Evolutionary conservation across 2,113 vertebrate species (phyloP).

Genomic region (Actinemys pallida): DNA sequence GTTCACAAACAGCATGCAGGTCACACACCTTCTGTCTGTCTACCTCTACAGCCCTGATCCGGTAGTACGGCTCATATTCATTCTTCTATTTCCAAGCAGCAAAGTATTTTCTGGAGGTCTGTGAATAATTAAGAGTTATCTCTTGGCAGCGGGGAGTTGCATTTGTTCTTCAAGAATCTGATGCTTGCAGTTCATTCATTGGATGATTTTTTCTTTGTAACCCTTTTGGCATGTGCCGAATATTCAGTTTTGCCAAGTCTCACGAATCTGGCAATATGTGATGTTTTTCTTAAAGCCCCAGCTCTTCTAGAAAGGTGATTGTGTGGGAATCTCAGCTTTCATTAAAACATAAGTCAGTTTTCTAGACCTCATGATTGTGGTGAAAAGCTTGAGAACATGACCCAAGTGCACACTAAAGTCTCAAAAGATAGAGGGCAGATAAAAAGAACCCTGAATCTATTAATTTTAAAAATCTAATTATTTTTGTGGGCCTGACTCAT

Average conservation of each 20-base stretch:
- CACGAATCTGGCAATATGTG: not conserved
- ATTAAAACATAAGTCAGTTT: not conserved
- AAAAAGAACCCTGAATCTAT: not conserved
- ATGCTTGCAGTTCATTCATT: not conserved
- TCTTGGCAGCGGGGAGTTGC: not conserved
- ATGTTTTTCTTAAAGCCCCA: not conserved
- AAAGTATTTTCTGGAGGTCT: not conserved
- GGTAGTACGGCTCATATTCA: fast-evolving
- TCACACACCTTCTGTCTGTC: not conserved
- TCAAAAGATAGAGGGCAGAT: conserved; percentile 1
- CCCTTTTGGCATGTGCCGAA: not conserved
- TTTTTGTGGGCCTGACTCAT: not conserved
- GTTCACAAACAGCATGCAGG: not conserved
- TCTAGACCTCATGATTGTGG: not conserved
- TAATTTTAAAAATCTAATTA: not conserved
- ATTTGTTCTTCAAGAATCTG: not conserved
- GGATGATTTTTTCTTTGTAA: not conserved
- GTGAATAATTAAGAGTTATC: not conserved
- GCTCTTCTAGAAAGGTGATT: not conserved
- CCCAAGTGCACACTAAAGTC: not conserved
- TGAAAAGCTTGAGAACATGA: not conserved
- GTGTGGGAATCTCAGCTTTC: not conserved
- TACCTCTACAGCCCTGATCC: not conserved
- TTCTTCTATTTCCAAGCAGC: not conserved
- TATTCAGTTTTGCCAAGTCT: not conserved